Percentiles rank a stretch among this genome's conserved stretches.
These are phyloP conservation scores for Agrilus biguttatus DNA, from an alignment of 2,888 invertebrate genomes.

Conservation along the genomic window DNA sequence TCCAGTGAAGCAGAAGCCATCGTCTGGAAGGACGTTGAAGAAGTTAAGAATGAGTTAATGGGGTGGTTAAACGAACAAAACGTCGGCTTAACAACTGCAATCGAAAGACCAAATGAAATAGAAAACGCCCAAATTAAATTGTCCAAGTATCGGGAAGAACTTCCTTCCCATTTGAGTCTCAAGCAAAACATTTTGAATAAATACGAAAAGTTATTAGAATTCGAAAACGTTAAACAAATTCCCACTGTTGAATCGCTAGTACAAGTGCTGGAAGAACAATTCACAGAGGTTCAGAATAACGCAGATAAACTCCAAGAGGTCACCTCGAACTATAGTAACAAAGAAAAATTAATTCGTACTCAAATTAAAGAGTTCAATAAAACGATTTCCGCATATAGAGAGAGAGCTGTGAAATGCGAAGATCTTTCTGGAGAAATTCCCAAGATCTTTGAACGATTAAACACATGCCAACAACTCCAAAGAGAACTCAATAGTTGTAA, in stretches of 20 bases:
- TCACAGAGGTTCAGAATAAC: constrained; percentile 54
- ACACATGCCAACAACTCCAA: constrained; percentile 59
- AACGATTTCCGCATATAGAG: constrained; percentile 56
- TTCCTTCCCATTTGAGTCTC: constrained; percentile 62
- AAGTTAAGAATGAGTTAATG: constrained; percentile 66
- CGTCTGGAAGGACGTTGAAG: constrained; percentile 88
- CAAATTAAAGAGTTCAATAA: constrained; percentile 59
- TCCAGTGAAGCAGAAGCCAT: constrained; percentile 75
- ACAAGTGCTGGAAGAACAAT: constrained; percentile 58
- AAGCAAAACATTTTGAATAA: constrained; percentile 67
- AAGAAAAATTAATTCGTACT: constrained; percentile 56
- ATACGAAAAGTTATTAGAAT: constrained; percentile 60
- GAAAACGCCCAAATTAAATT: constrained; percentile 66
- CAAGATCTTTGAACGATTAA: constrained; percentile 65
- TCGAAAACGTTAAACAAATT: constrained; percentile 57
- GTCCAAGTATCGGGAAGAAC: constrained; percentile 71
- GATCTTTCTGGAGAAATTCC: constrained; percentile 78
- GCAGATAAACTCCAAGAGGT: constrained; percentile 61
- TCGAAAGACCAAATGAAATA: constrained; percentile 64
- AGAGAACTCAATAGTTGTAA: constrained; percentile 54
- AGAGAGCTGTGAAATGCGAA: constrained; percentile 77
- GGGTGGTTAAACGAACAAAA: constrained; percentile 77
- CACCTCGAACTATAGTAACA: constrained; percentile 56
- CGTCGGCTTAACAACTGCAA: constrained; percentile 58
- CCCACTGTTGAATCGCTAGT: constrained; percentile 53